Base-by-base conservation (phyloP, 2,113 vertebrate species). In the Upupa epops region DNA sequence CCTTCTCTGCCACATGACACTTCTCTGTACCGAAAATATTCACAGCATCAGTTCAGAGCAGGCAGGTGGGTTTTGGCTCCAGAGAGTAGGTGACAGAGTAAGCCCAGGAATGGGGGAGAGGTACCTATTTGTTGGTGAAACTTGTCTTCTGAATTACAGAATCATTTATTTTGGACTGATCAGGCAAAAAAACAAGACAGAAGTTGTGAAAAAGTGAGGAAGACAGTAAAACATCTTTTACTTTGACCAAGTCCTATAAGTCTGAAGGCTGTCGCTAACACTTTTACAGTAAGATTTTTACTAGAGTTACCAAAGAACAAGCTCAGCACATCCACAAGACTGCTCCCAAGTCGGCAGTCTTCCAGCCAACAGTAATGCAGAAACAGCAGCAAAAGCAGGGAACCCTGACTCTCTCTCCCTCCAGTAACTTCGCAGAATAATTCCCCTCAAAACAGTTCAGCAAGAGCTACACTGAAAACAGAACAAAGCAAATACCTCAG, bases 1-100 rank as follows among this genome's bases (percentile, higher is more conserved):
- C 26, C 0, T 0, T 32, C 71, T 32, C 51, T 36, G 45, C 13
- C 5, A 2, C 1, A 13, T 28, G 56, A 77, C 77, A 64, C 48
- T 20, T 48, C 34, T 28, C 34, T 28, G 59, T 34, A 46, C 70
- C 14, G 26, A 32, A 73, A 75, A 49, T 9, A 74, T 17, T 26
- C 55, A 45, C 2, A 16, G 15, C 16, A 45, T 17, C 63, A 17
- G 34, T n/a, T 74, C 64, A 78, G 60, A 48, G 45, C 0, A n/a
- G 25, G 7, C 1, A 1, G 9, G 15, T 11, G 34, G 13, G 34
- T 6, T 49, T 34, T 15, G 70, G 29, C 34, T 21, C 34, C 3
- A 48, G 3, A 3, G 26, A 8, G 19, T 2, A 70, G 22, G 56
- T 2, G 1, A 49, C 63, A 65, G 4, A 60, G 18, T 8, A 66